Evolutionary conservation across 2,113 vertebrate genomes (phyloP), one percentile per base, ranked within the genome.

Genomic region (Pycnonotus jocosus): DNA sequence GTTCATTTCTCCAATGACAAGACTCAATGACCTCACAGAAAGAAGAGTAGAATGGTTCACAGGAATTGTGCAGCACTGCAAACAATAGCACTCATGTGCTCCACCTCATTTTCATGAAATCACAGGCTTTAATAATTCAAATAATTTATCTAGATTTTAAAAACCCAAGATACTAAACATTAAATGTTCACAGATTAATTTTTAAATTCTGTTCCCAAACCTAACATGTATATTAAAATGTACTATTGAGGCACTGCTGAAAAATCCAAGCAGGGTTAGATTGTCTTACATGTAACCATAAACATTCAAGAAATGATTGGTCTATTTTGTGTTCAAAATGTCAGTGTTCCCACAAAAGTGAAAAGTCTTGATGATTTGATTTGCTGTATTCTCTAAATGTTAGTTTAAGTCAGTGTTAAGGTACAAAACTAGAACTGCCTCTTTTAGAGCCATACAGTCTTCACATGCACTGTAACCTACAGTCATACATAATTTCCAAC

Each of bases 361-460:
- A 87, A 71, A 35, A 69, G 28, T 70, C 50, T 33, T 30, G 18
- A 71, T 51, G 28, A 88, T 47, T 12, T 54, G 19, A 50, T 68
- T 90, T 90, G 42, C 47, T 82, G 18, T 74, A n/a, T 73, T 83
- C 56, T 71, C 27, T 24, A 83, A 77, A 77, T 37, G 40, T 73
- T 62, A 74, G 10, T 40, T 88, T 47, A 83, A 74, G 66, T 76
- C 68, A 77, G 28, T 24, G 58, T 38, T 70, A 89, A 69, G 5
- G 10, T 86, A 96, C 15, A 96, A 93, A 96, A 95, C 68, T 94
- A 96, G 74, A 95, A 93, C 73, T 94, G 96, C 90, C 79, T 93
- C 85, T 83, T 95, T 62, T 68, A 71, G 72, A 90, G 73, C 86
- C 90, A 77, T 17, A 61, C 73, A 73, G 54, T 80, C 48, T 90